phyloP scores from a whole-genome alignment of 2,797 vertebrate species.

The Melanotaenia trifasciata region DNA sequence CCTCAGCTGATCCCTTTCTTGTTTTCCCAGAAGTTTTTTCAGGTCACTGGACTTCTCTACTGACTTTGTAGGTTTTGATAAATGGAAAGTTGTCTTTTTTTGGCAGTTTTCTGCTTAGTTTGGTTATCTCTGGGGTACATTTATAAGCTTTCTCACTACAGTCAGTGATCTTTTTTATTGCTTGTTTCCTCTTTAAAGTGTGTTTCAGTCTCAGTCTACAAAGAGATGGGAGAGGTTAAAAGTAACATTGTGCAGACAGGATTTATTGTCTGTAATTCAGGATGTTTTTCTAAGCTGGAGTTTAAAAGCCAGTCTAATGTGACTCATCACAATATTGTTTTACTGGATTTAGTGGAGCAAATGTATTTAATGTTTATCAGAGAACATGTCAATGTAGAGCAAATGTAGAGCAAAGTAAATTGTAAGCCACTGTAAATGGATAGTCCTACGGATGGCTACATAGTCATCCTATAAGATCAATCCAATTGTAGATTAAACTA shows the following conservation, averaged over 20 bases:
- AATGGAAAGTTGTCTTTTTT: constrained; percentile 22
- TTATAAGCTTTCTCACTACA: constrained; percentile 56
- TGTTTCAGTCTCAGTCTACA: constrained; percentile 27
- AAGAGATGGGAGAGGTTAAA: constrained; percentile 9
- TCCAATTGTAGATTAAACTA: not conserved
- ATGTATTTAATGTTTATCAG: not conserved
- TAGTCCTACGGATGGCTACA: not conserved
- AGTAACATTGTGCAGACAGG: constrained; percentile 22
- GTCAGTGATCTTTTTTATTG: constrained; percentile 47
- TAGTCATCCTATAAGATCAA: not conserved
- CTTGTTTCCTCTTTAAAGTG: constrained; percentile 54
- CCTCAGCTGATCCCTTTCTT: constrained; percentile 49
- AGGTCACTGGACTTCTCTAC: constrained; percentile 3
- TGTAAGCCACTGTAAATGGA: not conserved
- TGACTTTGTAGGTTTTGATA: constrained; percentile 6
- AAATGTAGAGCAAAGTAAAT: not conserved
- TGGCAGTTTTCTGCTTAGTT: constrained; percentile 43
- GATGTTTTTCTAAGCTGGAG: constrained; percentile 24
- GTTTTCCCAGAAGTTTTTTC: constrained; percentile 13
- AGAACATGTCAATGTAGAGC: not conserved
- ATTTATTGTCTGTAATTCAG: constrained; percentile 43
- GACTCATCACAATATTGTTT: constrained; percentile 14
- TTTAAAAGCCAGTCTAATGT: constrained; percentile 23
- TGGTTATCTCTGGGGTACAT: constrained; percentile 29
- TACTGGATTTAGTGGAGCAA: not conserved